Conservation (phyloP, 2,888 invertebrate genomes). For the Coleophora deauratella region DNA sequence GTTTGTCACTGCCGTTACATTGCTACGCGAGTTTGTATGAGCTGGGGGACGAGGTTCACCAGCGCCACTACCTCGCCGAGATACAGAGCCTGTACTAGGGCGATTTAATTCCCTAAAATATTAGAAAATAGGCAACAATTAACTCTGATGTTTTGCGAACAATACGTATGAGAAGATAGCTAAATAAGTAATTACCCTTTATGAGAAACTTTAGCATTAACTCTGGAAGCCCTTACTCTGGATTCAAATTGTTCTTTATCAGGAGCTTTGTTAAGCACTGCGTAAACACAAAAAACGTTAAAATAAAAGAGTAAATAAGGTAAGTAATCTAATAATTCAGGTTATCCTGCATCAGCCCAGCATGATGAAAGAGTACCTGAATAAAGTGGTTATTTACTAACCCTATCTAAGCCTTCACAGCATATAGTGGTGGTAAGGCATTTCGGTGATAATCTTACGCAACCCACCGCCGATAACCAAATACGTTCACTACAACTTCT, state of each 20-base stretch:
- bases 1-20: too few species aligned
- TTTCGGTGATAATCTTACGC: constrained; percentile 38
- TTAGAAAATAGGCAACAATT: neutral
- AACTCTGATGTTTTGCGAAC: neutral
- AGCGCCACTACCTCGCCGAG: constrained; percentile 38
- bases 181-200: constrained; percentile 28
- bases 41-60: constrained; percentile 37
- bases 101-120: constrained; percentile 27
- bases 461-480: constrained; percentile 58
- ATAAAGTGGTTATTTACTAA: constrained; percentile 26
- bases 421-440: constrained; percentile 30
- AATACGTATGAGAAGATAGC: too few species aligned
- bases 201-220: constrained; percentile 22
- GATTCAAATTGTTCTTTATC: constrained; percentile 39
- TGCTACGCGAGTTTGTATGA: constrained; percentile 21
- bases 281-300: neutral
- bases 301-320: neutral
- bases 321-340: too few species aligned
- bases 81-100: constrained; percentile 14
- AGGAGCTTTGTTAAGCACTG: too few species aligned
- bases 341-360: too few species aligned
- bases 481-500: constrained; percentile 26
- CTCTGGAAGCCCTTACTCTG: constrained; percentile 31
- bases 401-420: constrained; percentile 45
- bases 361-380: too few species aligned